Evolutionary conservation across 2,113 vertebrate species (phyloP), one percentile per base, ranked within the genome.

Genomic region (Toxotes jaculatrix): DNA sequence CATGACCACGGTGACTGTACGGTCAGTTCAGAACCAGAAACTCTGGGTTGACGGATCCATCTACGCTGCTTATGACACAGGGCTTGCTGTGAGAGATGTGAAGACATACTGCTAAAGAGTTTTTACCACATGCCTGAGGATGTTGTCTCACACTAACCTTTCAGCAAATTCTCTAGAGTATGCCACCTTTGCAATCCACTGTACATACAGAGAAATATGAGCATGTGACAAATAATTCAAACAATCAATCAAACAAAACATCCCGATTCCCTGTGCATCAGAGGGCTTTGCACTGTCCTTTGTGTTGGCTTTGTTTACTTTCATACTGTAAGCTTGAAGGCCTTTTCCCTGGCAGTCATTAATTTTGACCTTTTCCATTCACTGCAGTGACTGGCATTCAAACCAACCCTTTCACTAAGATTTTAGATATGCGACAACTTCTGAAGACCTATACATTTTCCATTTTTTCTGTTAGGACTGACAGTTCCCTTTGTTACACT

Each of bases 321-420:
- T 77, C 27, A 45, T 42, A 47, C 51, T 56, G 47, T 75, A 56
- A 64, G 55, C 76, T 73, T 31, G 43, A 51, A 75, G 27, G 67
- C 47, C 12, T 77, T 53, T 43, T 43, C n/a, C 14, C 42, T 59
- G 19, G 62, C 42, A 32, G 59, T 61, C 70, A 72, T 83, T 60
- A 72, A 85, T 27, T 79, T 40, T 79, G 76, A 88, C 79, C 65
- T 68, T 77, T 80, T 72, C 64, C 73, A n/a, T 80, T 83, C 71
- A 82, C 42, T 23, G 55, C 17, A 12, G 31, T 0, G 8, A 67
- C 57, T 49, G 21, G 19, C 43, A 74, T 69, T 82, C 60, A 65
- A 80, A 69, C 7, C 12, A 32, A 40, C 11, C 16, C 14, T 56
- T 68, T 73, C 56, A 77, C 47, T 57, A 43, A 27, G 64, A 66